phyloP scores from a whole-genome alignment of 2,888 invertebrate genomes.

The Lysandra coridon region DNA sequence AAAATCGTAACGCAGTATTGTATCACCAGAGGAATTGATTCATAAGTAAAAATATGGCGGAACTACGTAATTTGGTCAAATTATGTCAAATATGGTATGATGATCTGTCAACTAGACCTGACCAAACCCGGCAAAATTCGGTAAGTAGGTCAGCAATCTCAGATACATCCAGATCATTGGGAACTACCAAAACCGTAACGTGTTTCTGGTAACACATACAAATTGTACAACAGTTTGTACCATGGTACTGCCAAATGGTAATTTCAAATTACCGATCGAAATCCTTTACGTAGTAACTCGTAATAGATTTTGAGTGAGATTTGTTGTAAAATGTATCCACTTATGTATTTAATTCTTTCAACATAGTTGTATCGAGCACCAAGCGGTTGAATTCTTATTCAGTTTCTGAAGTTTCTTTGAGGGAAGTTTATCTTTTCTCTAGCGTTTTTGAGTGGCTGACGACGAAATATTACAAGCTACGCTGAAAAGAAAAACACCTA shows the following conservation, averaged over 20 bases:
- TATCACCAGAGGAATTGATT: too few species aligned
- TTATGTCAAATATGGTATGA: too few species aligned
- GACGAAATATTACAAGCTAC: too few species aligned
- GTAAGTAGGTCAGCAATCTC: too few species aligned
- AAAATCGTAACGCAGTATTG: background rate
- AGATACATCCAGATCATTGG: too few species aligned
- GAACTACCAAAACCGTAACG: too few species aligned
- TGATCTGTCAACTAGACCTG: too few species aligned
- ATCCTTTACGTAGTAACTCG: conserved; percentile 1
- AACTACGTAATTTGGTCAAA: too few species aligned
- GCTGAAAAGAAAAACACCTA: background rate
- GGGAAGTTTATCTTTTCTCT: background rate
- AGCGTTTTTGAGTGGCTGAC: background rate
- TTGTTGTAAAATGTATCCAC: conserved; percentile 21
- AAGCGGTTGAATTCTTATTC: background rate
- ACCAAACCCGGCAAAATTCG: too few species aligned
- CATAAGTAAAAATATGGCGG: too few species aligned
- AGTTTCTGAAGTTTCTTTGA: too few species aligned
- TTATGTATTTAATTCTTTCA: conserved; percentile 29
- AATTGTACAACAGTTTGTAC: background rate
- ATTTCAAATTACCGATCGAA: background rate
- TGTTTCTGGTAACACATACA: background rate
- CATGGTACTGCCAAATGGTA: background rate
- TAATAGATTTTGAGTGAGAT: conserved; percentile 26
- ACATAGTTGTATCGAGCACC: background rate